Base-by-base conservation (phyloP, 1,140 invertebrate species). In the Zaprionus lachaisei region DNA sequence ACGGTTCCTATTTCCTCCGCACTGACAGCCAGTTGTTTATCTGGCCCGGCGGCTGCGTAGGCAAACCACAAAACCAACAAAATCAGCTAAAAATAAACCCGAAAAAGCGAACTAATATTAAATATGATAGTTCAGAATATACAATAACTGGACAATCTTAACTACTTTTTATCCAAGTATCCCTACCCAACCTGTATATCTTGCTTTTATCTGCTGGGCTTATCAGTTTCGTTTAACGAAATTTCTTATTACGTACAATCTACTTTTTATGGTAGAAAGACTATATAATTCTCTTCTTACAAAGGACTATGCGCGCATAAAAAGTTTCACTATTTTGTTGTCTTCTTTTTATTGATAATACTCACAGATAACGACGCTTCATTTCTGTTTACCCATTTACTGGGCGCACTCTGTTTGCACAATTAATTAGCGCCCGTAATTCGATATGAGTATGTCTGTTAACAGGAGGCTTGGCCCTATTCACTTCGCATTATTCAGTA, bases 21-120 rank as follows among this genome's bases (percentile, higher is more conserved):
- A 11, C 20, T 24, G 12, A 55, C 64, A 6, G n/a, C 49, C 14
- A 54, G 26, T 38, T 79, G 28, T 38, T 79, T 22, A 22, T 64
- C 72, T 12, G 83, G 80, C 11, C 64, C 57, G 44, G 71, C 72
- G 77, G 77, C 69, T 73, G 77, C 80, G 70, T 68, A 56, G n/a
- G 61, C 55, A 2, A 69, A 15, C 24, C 69, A 47, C 28, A 80
- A 51, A 22, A 79, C 26, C 12, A 89, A 26, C 34, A 70, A 44
- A 7, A 73, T 64, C 83, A 74, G 57, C 20, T 74, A 67, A 17
- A 28, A 54, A 24, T 34, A 34, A 11, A 11, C 4, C 31, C 6
- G 17, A 17, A 47, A 44, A 1, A 47, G n/a, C 5, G 6, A 44
- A 17, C 37, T 7, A 15, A 17, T 41, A 12, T 41, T 41, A 41